Conservation (phyloP, 2,113 vertebrate genomes). For the Clarias macrocephalus region DNA sequence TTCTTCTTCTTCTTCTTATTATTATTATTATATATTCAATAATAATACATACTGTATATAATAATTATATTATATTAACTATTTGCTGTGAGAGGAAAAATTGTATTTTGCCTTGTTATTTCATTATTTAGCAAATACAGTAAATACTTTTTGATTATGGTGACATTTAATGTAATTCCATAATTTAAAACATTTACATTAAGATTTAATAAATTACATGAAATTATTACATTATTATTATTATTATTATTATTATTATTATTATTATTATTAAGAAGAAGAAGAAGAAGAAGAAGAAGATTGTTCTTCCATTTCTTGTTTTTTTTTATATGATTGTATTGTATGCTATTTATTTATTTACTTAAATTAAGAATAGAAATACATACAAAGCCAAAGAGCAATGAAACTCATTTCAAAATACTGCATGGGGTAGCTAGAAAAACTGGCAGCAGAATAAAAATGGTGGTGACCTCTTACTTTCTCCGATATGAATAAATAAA, state of each 20-base stretch:
- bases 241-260: not conserved
- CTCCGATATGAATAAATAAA: conserved; percentile 22
- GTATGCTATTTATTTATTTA: not conserved
- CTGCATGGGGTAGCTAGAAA: not conserved
- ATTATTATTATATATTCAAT: too few species aligned
- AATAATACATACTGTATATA: too few species aligned
- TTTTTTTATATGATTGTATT: not conserved
- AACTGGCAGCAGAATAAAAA: conserved; percentile 3
- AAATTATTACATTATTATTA: too few species aligned
- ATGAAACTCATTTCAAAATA: not conserved
- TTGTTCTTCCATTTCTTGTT: not conserved
- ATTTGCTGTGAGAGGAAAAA: too few species aligned
- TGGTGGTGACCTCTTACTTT: conserved; percentile 16
- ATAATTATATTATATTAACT: too few species aligned
- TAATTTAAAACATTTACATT: not conserved
- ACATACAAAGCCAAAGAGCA: too few species aligned
- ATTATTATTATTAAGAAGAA: too few species aligned
- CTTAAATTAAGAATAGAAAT: not conserved
- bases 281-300: too few species aligned
- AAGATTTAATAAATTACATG: too few species aligned
- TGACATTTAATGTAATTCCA: not conserved
- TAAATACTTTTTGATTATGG: not conserved
- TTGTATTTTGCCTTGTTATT: not conserved
- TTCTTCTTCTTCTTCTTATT: too few species aligned
- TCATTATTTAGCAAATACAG: not conserved